phyloP scores from a whole-genome alignment of 35 echinoderm and acorn worm genomes.

The Apostichopus parvimensis region DNA sequence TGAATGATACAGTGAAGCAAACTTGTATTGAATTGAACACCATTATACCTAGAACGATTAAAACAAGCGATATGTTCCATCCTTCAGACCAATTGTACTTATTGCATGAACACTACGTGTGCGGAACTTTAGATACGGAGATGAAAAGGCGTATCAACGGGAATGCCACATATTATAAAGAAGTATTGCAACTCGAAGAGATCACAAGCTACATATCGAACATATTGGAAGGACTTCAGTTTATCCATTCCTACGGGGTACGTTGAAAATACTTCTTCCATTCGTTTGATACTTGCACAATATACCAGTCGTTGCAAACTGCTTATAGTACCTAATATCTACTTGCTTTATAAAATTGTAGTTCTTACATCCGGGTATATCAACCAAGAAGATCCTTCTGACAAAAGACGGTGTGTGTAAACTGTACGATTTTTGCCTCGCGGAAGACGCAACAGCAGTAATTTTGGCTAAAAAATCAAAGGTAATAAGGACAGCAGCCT shows the following conservation, averaged over 20 bases:
- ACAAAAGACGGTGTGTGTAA: background rate
- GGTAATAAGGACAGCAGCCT: too few relatives aligned
- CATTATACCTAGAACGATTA: too few relatives aligned
- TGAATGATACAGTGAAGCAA: too few relatives aligned
- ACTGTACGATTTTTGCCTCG: constrained; percentile 2
- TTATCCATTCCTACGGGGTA: background rate
- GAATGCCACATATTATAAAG: too few relatives aligned
- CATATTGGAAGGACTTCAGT: background rate
- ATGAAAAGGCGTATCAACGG: background rate
- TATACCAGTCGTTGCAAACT: background rate
- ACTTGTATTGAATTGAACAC: too few relatives aligned
- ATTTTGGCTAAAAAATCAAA: too few relatives aligned
- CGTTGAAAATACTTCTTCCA: background rate
- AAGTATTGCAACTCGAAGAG: too few relatives aligned
- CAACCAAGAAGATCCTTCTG: background rate
- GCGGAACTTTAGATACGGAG: background rate
- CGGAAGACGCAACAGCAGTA: background rate
- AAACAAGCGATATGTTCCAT: too few relatives aligned
- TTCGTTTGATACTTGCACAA: background rate
- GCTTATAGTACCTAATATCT: too few relatives aligned
- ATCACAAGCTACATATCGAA: background rate
- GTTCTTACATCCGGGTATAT: background rate
- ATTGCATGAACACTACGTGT: background rate
- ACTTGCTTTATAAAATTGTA: background rate
- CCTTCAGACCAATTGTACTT: background rate